Evolutionary conservation across 2,888 invertebrate species (phyloP).

Genomic region (Pandemis heparana): DNA sequence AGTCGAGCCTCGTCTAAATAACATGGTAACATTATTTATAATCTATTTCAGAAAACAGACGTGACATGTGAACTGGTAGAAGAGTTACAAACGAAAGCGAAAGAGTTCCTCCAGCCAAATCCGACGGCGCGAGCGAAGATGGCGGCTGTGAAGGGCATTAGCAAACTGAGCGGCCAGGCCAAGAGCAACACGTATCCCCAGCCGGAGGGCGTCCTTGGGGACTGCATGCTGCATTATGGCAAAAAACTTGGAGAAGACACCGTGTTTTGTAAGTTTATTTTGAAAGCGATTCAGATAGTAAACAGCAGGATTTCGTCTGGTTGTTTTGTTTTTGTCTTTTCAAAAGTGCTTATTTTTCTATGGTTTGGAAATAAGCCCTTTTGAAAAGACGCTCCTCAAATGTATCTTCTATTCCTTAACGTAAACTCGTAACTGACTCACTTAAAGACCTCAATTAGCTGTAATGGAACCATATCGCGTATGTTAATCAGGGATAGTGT

Average conservation of each 20-base stretch:
- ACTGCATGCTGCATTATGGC: constrained; percentile 98
- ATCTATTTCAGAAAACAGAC: constrained; percentile 94
- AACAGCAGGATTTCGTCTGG: no score
- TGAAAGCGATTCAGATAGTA: no score
- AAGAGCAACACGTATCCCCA: constrained; percentile 99
- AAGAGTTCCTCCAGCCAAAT: constrained; percentile 99
- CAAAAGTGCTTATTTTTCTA: neutral
- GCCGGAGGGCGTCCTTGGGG: constrained; percentile 98
- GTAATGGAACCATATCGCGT: no score
- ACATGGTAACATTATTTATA: neutral
- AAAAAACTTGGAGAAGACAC: constrained; percentile 98
- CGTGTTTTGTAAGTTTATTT: constrained; percentile 90
- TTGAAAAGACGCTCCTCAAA: neutral
- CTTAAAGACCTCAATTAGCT: no score
- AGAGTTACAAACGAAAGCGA: constrained; percentile 98
- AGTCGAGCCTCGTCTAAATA: neutral
- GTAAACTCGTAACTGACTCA: no score
- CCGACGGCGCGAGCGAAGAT: constrained; percentile 98
- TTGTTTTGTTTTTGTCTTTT: no score
- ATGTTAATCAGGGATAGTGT: no score
- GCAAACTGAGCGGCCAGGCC: constrained; percentile 98
- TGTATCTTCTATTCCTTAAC: no score
- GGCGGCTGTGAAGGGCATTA: constrained; percentile 98
- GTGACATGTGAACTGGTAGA: constrained; percentile 98
- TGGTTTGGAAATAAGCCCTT: neutral